A percentile compares a stretch with the other conserved stretches of the same genome.
These are phyloP conservation scores for Ectropis crepuscularia DNA, from an alignment of 2,888 invertebrate species.

Conservation along the genomic window DNA sequence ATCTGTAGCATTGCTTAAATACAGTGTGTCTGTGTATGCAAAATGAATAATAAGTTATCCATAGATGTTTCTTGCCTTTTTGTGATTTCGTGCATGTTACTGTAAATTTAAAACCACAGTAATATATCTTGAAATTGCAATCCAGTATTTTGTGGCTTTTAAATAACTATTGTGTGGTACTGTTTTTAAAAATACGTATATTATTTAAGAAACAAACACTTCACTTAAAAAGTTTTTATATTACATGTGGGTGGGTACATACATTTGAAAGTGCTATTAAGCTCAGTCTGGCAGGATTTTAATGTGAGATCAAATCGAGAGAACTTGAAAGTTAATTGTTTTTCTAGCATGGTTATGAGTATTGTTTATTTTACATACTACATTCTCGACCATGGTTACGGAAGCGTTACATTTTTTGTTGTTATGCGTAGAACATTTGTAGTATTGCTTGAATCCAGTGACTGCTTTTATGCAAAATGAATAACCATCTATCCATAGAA, in stretches of 20 bases:
- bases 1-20: conserved; percentile 21
- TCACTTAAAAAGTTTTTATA: no score
- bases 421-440: conserved; percentile 2
- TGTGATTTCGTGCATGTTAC: neutral
- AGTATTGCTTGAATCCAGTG: neutral
- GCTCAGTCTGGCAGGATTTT: no score
- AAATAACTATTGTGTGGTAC: no score
- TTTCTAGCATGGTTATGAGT: conserved; percentile 5
- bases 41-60: neutral
- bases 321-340: no score
- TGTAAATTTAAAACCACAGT: neutral
- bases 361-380: neutral
- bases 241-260: no score
- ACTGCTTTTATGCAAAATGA: conserved; percentile 11
- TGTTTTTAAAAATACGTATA: no score
- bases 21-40: neutral
- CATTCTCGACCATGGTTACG: neutral
- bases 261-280: no score
- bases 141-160: no score
- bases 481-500: conserved; percentile 9
- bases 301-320: no score
- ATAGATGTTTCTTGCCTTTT: neutral
- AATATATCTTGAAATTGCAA: no score
- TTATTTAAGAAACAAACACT: no score
- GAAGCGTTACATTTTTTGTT: conserved; percentile 1